Percentiles rank a stretch among this genome's conserved stretches.
phyloP scores from a whole-genome alignment of 2,888 invertebrate genomes.

The Drosophila flavopinicola region DNA sequence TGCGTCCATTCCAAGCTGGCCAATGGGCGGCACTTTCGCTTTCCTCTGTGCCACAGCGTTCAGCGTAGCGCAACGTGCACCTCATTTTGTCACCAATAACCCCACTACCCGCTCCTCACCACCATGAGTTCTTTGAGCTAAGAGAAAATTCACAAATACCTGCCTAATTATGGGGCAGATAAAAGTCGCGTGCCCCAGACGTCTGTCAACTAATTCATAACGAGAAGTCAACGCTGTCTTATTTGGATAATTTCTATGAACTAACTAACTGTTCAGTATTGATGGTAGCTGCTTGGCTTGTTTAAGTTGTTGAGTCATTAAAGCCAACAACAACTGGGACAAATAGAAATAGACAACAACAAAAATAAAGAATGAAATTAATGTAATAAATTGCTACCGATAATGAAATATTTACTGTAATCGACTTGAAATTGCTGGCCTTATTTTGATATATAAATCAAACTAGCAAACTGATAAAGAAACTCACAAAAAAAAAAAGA shows the following conservation, averaged over 20 bases:
- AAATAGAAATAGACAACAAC: too few relatives aligned
- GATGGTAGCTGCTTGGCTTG: constrained; percentile 47
- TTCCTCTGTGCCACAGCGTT: constrained; percentile 52
- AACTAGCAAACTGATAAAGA: too few relatives aligned
- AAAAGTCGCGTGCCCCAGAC: constrained; percentile 65
- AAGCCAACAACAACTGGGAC: not conserved
- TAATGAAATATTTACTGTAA: too few relatives aligned
- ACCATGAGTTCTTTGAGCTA: constrained; percentile 40
- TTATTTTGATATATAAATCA: too few relatives aligned
- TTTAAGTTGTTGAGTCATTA: constrained; percentile 7
- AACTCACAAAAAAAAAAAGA: too few relatives aligned
- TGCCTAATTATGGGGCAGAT: constrained; percentile 61
- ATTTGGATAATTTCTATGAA: constrained; percentile 29
- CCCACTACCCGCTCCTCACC: constrained; percentile 1
- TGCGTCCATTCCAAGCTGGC: constrained; percentile 62
- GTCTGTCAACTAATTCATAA: constrained; percentile 45
- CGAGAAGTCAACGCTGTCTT: constrained; percentile 31
- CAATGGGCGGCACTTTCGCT: constrained; percentile 75
- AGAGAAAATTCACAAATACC: constrained; percentile 55
- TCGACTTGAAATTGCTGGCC: too few relatives aligned
- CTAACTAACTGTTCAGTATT: constrained; percentile 44
- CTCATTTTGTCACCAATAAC: constrained; percentile 63
- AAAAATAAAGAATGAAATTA: too few relatives aligned
- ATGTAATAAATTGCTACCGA: too few relatives aligned
- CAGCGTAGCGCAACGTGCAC: constrained; percentile 63